Conservation (phyloP, 2,888 invertebrate species). For the Meghimatium bilineatum region DNA sequence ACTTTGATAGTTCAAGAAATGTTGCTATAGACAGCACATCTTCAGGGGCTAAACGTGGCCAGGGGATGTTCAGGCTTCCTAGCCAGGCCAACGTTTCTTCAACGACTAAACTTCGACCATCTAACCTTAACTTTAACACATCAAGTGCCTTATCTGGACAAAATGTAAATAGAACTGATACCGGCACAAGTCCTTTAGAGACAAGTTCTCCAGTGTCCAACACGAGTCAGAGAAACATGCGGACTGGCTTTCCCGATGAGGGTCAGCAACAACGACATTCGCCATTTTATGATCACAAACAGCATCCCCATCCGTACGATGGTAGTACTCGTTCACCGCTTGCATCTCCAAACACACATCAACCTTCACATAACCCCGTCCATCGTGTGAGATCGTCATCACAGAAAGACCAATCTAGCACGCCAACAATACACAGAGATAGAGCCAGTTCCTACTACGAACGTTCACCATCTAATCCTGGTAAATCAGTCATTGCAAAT, state of each 20-base stretch:
- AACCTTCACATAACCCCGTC: background rate
- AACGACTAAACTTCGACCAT: conserved; percentile 22
- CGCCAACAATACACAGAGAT: conserved; percentile 14
- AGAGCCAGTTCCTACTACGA: conserved; percentile 7
- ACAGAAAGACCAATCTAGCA: background rate
- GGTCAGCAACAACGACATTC: background rate
- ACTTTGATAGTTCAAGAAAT: background rate
- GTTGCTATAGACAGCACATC: background rate
- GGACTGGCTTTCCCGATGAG: background rate
- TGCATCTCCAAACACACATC: conserved; percentile 7
- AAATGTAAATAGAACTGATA: conserved; percentile 33
- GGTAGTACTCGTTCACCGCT: background rate
- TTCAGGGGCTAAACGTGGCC: background rate
- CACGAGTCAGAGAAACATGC: background rate
- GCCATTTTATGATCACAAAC: conserved; percentile 14
- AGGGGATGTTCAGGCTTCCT: background rate
- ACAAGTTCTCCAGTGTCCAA: conserved; percentile 6
- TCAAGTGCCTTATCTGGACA: conserved; percentile 51
- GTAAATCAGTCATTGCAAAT: background rate
- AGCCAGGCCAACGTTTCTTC: background rate
- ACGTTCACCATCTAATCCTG: background rate
- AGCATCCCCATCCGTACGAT: background rate
- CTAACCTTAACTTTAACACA: conserved; percentile 55
- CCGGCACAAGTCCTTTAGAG: conserved; percentile 46
- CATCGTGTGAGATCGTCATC: background rate